These are phyloP conservation scores for Palythoa heliodiscus DNA, from an alignment of 92 coral and sea anemone species.

Conservation along the genomic window DNA sequence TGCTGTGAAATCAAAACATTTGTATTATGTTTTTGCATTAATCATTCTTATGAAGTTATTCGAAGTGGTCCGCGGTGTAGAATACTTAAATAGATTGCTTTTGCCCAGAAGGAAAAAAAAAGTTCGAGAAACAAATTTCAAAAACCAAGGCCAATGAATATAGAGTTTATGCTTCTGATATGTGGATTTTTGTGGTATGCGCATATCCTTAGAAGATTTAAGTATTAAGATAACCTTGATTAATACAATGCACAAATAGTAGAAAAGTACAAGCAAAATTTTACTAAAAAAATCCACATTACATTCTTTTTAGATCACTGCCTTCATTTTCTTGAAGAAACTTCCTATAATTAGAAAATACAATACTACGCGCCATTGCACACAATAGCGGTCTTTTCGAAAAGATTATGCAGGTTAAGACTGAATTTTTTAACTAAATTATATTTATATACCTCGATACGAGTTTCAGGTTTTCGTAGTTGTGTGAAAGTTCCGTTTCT, in stretches of 20 bases:
- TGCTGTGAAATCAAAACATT: slow-evolving; percentile 19
- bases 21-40: background rate
- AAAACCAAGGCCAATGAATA: background rate
- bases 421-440: too few species aligned
- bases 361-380: too few species aligned
- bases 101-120: background rate
- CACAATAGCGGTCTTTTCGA: too few species aligned
- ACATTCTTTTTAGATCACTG: background rate
- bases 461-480: too few species aligned
- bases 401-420: too few species aligned
- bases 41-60: background rate
- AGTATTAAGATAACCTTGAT: background rate
- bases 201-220: background rate
- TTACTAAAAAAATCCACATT: background rate
- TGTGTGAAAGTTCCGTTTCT: too few species aligned
- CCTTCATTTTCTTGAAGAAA: background rate
- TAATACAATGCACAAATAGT: background rate
- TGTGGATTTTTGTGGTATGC: background rate
- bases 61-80: background rate
- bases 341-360: too few species aligned
- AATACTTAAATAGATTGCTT: background rate
- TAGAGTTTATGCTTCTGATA: background rate
- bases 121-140: background rate
- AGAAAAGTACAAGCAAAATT: background rate
- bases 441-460: too few species aligned